Evolutionary conservation across 2,888 invertebrate genomes (phyloP), one percentile per base, ranked within the genome.

Genomic region (Pelosia muscerda): DNA sequence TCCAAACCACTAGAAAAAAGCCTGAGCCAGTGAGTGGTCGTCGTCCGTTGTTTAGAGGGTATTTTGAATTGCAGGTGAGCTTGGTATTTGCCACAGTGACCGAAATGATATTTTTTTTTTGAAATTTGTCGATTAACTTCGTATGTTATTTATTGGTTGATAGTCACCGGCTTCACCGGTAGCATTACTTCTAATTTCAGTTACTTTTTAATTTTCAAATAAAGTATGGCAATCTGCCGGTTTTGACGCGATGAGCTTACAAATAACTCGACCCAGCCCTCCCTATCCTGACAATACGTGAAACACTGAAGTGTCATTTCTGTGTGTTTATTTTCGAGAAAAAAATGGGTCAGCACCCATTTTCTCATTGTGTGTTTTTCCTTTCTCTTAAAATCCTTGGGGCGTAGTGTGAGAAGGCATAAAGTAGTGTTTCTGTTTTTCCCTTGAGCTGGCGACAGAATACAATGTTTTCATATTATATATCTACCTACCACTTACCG

Each of bases 291-390:
- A n/a, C 9, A 49, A 49, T 5, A 49, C 49, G 49, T n/a, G 49
- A 19, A 49, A 3, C 1, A 49, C 49, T 49, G 19, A n/a, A 49
- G 19, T 9, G n/a, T 49, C 9, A 49, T n/a, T 19, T n/a, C 2
- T n/a, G 19, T n/a, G 49, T n/a, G 49, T 19, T 9, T n/a, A 49
- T n/a, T n/a, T 49, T 5, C 10, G 6, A 8, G 15, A 49, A n/a
- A 8, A 8, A 49, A 49, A 49, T 19, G 9, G 15, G 42, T 19
- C 42, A 42, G 19, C 42, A 19, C 19, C 42, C 5, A 49, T 49
- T 49, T 49, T n/a, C 49, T 49, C n/a, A n/a, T n/a, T n/a, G 49
- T n/a, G 49, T 49, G 49, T 49, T 49, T 49, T 49, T n/a, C 49
- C 49, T 49, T 49, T 8, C n/a, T 15, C 49, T 49, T 42, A 42